Base-by-base conservation (phyloP, 2,113 vertebrate species). In the Hymenochirus boettgeri region DNA sequence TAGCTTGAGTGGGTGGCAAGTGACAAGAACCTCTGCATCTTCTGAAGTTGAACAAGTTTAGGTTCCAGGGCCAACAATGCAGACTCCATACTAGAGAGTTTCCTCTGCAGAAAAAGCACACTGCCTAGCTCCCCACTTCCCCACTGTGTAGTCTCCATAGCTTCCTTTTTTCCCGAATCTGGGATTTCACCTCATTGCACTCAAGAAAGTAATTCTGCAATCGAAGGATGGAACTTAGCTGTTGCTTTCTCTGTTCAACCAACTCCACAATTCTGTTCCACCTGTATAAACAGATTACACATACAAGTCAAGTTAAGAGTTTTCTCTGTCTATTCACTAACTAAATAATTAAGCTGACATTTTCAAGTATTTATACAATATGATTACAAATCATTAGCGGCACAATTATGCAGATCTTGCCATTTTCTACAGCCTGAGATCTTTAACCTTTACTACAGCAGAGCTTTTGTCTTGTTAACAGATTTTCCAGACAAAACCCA, bases 231-330 rank as follows among this genome's bases (percentile, higher is more conserved):
- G 91, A 89, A 74, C 83, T 82, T 3, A 96, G 73, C 29, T 93
- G 90, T 17, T 78, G 79, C 57, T 98, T 98, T 79, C 92, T 95
- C 57, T 65, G 77, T 64, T 97, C 93, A 21, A 97, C 94, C 78
- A 99, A 78, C 75, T 94, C 92, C 71, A 97, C 93, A 2, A 99
- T 95, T n/a, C 85, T 84, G 77, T 95, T 97, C 96, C 96, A 99
- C 79, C 96, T 99, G 75, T 18, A 12, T 12, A 23, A 21, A 17
- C 21, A 54, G 23, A 51, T 35, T 35, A n/a, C n/a, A n/a, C n/a
- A n/a, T n/a, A n/a, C n/a, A n/a, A n/a, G n/a, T n/a, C n/a, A n/a
- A n/a, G n/a, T n/a, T n/a, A n/a, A n/a, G n/a, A n/a, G n/a, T n/a
- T n/a, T n/a, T n/a, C n/a, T n/a, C n/a, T n/a, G n/a, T n/a, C n/a